Conservation (phyloP, 2,797 vertebrate genomes). For the Phataginus tricuspis region DNA sequence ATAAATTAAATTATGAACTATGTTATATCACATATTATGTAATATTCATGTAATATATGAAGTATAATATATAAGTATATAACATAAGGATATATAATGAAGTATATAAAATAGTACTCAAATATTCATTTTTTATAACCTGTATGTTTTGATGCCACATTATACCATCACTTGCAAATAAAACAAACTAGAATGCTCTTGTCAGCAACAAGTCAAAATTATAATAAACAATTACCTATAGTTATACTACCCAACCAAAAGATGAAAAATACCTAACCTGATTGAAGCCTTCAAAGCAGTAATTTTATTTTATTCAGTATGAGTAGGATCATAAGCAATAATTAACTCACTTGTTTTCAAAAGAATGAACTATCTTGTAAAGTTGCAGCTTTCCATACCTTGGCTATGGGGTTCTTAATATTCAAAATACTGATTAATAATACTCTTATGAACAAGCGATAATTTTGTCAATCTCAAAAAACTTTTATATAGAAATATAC, state of each 20-base stretch:
- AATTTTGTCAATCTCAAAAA: background rate
- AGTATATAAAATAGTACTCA: background rate
- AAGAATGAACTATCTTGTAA: background rate
- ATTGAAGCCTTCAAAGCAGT: background rate
- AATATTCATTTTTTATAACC: slow-evolving; percentile 13
- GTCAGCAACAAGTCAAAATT: slow-evolving; percentile 40
- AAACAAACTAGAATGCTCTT: background rate
- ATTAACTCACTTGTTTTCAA: background rate
- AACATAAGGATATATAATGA: too few relatives aligned
- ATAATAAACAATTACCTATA: background rate
- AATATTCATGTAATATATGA: too few relatives aligned
- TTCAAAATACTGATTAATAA: slow-evolving; percentile 29
- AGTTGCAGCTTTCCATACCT: slow-evolving; percentile 39
- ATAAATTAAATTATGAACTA: background rate
- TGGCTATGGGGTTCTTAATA: slow-evolving; percentile 26
- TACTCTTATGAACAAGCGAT: background rate
- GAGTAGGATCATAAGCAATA: background rate
- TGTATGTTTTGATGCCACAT: background rate
- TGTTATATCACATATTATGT: background rate
- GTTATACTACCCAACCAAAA: background rate
- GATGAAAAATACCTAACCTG: background rate
- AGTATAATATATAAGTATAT: too few relatives aligned
- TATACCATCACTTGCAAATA: slow-evolving; percentile 16
- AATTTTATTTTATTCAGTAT: slow-evolving; percentile 43
- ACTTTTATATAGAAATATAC: slow-evolving; percentile 7